Evolutionary conservation across 2,797 vertebrate genomes (phyloP), one percentile per base, ranked within the genome.

Genomic region (Thaleichthys pacificus): DNA sequence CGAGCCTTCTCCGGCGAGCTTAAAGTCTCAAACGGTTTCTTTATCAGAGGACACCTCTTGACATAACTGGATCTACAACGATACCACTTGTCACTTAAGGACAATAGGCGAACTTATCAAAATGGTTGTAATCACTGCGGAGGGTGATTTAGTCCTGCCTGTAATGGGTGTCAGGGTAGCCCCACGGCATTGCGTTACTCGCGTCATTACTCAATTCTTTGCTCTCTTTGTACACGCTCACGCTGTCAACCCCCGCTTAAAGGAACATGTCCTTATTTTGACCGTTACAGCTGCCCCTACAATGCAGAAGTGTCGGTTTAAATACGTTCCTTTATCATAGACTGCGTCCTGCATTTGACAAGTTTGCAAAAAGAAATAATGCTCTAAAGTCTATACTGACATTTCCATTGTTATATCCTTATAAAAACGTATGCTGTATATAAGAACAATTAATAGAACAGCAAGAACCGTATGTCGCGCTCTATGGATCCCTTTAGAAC

Each of bases 181-280:
- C 49, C 14, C 35, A 8, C 11, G 57, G 66, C 68, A 81, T 77
- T 73, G 80, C 74, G 24, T 42, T 58, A 80, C 71, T 79, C 85
- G 60, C 78, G 81, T 85, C 79, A 75, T 68, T 65, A 64, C 72
- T 69, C 87, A 57, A 28, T 30, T 80, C 83, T 76, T 8, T 22
- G 74, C 76, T 5, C 79, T 74, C 80, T 85, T 67, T 80, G 84
- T 81, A 70, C 76, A 76, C 66, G 74, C 75, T 79, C 70, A 76
- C 62, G 6, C 61, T 61, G 68, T 83, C 86, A 72, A 75, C 91
- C 90, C 90, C 90, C 89, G 91, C 90, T 92, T 93, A 93, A 93
- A 93, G 91, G 70, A 73, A 88, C 81, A 92, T 32, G 54, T 5
- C 62, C 77, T 5, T 78, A 73, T 79, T 85, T 66, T 80, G 84